Conservation (phyloP, 1,140 invertebrate species). For the Orchesella cincta region DNA sequence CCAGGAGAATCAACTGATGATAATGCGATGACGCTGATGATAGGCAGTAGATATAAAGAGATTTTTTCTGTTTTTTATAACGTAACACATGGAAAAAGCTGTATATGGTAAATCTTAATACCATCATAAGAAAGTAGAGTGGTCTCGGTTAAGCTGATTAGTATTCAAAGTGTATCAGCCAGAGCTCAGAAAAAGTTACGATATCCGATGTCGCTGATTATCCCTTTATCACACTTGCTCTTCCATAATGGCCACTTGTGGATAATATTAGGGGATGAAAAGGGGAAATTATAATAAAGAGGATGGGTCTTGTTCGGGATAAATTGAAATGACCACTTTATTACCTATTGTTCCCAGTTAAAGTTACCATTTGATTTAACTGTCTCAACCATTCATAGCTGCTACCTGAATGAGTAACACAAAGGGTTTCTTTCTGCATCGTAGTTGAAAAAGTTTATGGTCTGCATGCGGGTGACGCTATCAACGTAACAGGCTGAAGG, state of each 20-base stretch:
- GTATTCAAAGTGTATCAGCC: not conserved
- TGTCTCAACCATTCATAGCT: not conserved
- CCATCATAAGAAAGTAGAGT: not conserved
- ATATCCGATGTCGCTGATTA: not conserved
- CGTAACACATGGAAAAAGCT: not conserved
- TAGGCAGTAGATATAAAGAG: not conserved
- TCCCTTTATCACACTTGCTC: not conserved
- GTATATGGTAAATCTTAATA: not conserved
- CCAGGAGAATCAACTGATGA: not conserved
- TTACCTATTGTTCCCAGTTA: not conserved
- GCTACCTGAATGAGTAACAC: not conserved
- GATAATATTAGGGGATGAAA: not conserved
- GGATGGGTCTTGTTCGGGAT: not conserved
- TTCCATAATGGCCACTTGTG: not conserved
- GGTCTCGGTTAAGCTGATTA: not conserved
- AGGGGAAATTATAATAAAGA: not conserved
- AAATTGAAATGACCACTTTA: conserved; percentile 21
- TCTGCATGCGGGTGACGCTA: too few species aligned
- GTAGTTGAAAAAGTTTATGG: too few species aligned
- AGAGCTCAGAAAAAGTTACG: not conserved
- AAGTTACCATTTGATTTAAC: conserved; percentile 16
- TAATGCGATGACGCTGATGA: not conserved
- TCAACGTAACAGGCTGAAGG: too few species aligned
- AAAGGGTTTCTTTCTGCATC: too few species aligned
- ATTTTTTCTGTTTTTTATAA: not conserved